Evolutionary conservation across 2,113 vertebrate species (phyloP).

Genomic region (Narcine bancroftii): DNA sequence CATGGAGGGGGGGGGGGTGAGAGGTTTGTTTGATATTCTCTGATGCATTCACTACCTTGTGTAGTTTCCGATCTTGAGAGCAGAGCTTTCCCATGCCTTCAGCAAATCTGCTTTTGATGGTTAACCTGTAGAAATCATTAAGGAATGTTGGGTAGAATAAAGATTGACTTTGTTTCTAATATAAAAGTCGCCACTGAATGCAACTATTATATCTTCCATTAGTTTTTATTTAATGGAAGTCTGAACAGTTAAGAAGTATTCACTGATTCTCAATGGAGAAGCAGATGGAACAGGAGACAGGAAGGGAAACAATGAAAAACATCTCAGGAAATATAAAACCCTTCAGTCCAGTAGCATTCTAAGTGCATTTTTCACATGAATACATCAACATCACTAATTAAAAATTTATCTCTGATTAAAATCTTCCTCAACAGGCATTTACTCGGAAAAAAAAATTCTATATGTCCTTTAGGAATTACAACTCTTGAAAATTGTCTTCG

Average conservation of each 20-base stretch:
- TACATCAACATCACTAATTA: conserved; percentile 4
- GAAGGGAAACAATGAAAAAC: background rate
- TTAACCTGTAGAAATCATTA: no score
- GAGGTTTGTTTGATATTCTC: no score
- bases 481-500: conserved; percentile 17
- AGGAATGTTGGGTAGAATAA: background rate
- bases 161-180: background rate
- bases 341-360: background rate
- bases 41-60: no score
- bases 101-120: no score
- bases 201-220: background rate
- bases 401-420: conserved; percentile 23
- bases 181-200: background rate
- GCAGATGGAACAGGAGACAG: background rate
- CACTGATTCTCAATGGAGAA: background rate
- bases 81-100: no score
- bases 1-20: no score
- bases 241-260: background rate
- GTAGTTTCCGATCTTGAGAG: no score
- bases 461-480: background rate
- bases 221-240: background rate
- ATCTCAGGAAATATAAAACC: background rate
- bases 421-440: background rate
- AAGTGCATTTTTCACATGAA: background rate
- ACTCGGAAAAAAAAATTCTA: background rate